Base-by-base conservation (phyloP, 1,140 invertebrate genomes). In the Musca domestica region DNA sequence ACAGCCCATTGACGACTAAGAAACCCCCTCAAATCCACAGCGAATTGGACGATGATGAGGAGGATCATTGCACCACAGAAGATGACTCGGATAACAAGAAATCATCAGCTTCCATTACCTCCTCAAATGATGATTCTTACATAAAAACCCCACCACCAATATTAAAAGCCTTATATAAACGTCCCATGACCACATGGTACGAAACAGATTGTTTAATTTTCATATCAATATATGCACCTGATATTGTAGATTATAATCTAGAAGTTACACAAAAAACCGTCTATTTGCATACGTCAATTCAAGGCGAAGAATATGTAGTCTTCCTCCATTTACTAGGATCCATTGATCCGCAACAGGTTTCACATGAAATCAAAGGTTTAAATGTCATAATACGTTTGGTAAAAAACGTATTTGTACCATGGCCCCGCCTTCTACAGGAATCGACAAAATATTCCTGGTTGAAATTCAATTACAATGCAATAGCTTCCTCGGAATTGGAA, bases 351-450 rank as follows among this genome's bases (percentile, higher is more conserved):
- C 15, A 67, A 14, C 1, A 54, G 10, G 54, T 68, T 23, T 56
- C 67, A 6, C 69, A 70, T 34, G 69, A 70, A 68, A 68, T 70
- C 20, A 63, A 64, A 25, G 69, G 69, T 0, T 19, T 70, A 27
- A 70, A 67, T 63, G 66, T 70, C 7, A 9, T 70, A 3, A 61
- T 70, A 47, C 67, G 69, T 52, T 63, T 70, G 25, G 46, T 66
- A 4, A 70, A 70, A 49, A 51, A 27, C 17, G 61, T 68, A 14
- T 65, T 41, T 34, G 68, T 68, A 51, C 64, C 63, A 34, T 70
- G 69, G 69, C 69, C 69, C 25, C 56, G 69, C 19, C 22, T 70
- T 48, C 34, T 70, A 2, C 3, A 63, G 22, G 56, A 70, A 47
- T 12, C 61, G 0, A 52, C 23, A n/a, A 64, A 67, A 19, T 70